Evolutionary conservation across 2,797 vertebrate genomes (phyloP).

Genomic region (Peromyscus melanophrys): DNA sequence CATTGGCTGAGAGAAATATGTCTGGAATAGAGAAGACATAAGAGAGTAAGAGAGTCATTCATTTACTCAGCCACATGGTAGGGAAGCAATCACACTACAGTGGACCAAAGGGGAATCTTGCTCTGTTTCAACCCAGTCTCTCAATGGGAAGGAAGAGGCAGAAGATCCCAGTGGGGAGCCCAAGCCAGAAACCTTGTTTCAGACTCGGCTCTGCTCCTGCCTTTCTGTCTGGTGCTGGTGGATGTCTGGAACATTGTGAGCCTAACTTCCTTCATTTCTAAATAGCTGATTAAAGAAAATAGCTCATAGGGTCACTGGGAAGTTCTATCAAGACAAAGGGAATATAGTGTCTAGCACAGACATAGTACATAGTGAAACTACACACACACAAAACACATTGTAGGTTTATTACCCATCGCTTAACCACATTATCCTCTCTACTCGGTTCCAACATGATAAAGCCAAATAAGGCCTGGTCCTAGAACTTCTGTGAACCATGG

Average conservation of each 20-base stretch:
- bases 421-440: background rate
- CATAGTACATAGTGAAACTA: background rate
- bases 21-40: conserved; percentile 88
- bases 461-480: background rate
- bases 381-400: background rate
- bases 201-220: background rate
- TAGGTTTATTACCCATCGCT: background rate
- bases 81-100: background rate
- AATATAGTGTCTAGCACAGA: background rate
- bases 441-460: background rate
- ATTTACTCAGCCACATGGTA: fast-evolving
- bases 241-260: background rate
- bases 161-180: background rate
- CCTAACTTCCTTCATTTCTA: background rate
- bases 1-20: conserved; percentile 97
- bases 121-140: background rate
- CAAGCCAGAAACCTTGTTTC: background rate
- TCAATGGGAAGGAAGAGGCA: background rate
- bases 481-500: background rate
- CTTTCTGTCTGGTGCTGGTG: background rate
- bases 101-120: background rate
- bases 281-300: background rate
- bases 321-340: background rate
- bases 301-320: background rate
- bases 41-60: conserved; percentile 64